Conservation (phyloP, 2,888 invertebrate genomes). For the Cabera pusaria region DNA sequence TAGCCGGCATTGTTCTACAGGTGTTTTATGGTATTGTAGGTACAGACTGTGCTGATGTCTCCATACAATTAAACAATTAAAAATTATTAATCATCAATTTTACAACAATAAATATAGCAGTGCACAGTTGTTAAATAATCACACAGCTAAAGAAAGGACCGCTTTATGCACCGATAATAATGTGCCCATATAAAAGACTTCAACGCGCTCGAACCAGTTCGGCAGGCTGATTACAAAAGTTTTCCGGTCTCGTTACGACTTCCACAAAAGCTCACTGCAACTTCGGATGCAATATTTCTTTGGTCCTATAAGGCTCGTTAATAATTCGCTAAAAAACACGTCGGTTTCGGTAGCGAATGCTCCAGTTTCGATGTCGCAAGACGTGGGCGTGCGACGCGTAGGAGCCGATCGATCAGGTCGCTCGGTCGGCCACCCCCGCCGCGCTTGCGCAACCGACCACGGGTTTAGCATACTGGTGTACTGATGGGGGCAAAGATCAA, state of each 20-base stretch:
- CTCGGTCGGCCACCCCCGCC: slow-evolving; percentile 64
- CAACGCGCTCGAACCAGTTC: slow-evolving; percentile 17
- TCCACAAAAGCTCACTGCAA: slow-evolving; percentile 38
- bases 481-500: slow-evolving; percentile 46
- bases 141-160: no score
- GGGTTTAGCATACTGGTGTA: slow-evolving; percentile 56
- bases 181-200: slow-evolving; percentile 22
- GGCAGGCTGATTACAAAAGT: slow-evolving; percentile 31
- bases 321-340: slow-evolving; percentile 61
- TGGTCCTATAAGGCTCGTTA: slow-evolving; percentile 51
- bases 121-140: no score
- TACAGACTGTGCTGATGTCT: no score
- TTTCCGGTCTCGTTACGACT: slow-evolving; percentile 31
- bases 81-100: no score
- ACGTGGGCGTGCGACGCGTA: slow-evolving; percentile 71
- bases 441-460: slow-evolving; percentile 47
- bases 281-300: slow-evolving; percentile 44
- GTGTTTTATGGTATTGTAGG: slow-evolving; percentile 15
- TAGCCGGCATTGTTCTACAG: slow-evolving; percentile 26
- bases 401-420: slow-evolving; percentile 49
- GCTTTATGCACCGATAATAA: no score
- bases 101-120: no score
- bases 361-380: slow-evolving; percentile 74
- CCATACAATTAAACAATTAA: slow-evolving; percentile 3
- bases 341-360: slow-evolving; percentile 64